These are phyloP conservation scores for Chlorops oryzae DNA, from an alignment of 1,140 invertebrate species.

Conservation along the genomic window DNA sequence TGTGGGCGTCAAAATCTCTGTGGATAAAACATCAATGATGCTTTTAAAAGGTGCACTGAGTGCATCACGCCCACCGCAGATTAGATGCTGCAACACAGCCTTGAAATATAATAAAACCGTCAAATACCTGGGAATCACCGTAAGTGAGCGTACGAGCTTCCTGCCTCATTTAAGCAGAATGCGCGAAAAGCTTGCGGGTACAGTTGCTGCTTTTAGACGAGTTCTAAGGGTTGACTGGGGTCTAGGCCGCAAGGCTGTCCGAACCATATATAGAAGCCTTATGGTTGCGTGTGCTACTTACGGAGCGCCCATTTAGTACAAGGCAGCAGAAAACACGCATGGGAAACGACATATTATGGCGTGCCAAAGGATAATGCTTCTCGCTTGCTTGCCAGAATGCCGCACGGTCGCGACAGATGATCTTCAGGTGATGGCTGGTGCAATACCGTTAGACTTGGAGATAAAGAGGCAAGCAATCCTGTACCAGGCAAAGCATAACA, in stretches of 20 bases:
- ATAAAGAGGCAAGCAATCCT: background rate
- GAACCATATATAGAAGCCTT: conserved; percentile 8
- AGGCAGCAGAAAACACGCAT: background rate
- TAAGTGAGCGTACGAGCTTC: background rate
- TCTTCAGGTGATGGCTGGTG: conserved; percentile 7
- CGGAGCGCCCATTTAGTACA: conserved; percentile 4
- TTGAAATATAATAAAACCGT: too few species aligned
- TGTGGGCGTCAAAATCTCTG: too few species aligned
- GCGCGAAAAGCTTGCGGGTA: background rate
- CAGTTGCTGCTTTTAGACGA: background rate
- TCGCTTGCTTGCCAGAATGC: conserved; percentile 7
- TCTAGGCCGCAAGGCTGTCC: conserved; percentile 5
- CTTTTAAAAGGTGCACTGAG: too few species aligned
- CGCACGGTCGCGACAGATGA: background rate
- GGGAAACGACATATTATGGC: conserved; percentile 1
- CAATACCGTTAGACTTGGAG: conserved; percentile 2
- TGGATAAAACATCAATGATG: too few species aligned
- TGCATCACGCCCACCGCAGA: too few species aligned
- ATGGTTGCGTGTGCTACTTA: conserved; percentile 10
- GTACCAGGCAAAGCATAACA: conserved; percentile 21
- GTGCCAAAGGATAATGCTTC: conserved; percentile 3
- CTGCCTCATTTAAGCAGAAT: background rate
- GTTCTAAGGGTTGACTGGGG: conserved; percentile 9
- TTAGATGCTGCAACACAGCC: too few species aligned
- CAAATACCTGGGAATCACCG: background rate